Percentiles rank a stretch among this genome's conserved stretches.
These are phyloP conservation scores for Perithous albicinctus DNA, from an alignment of 2,888 invertebrate genomes.

Conservation along the genomic window DNA sequence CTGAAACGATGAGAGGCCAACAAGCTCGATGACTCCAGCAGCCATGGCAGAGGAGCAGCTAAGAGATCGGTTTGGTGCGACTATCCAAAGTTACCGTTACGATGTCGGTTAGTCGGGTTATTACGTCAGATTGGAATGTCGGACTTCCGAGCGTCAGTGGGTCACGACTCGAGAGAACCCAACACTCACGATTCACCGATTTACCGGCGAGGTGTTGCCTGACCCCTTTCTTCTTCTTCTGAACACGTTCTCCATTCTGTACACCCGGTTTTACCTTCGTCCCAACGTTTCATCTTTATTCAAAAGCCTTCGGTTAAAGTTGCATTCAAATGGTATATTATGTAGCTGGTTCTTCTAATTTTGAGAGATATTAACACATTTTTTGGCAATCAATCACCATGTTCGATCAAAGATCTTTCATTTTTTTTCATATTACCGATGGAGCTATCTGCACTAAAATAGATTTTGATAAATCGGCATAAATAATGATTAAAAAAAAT, in stretches of 20 bases:
- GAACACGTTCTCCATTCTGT: conserved; percentile 38
- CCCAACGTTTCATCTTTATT: conserved; percentile 17
- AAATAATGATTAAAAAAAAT: no score
- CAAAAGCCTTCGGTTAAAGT: background rate
- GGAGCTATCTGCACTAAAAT: no score
- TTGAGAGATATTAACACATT: background rate
- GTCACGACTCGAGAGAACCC: conserved; percentile 56
- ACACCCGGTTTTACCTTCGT: conserved; percentile 37
- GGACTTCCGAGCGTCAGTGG: conserved; percentile 67
- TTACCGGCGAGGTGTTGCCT: conserved; percentile 53
- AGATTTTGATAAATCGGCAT: no score
- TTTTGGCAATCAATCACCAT: background rate
- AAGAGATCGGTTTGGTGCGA: conserved; percentile 36
- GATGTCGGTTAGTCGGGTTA: conserved; percentile 61
- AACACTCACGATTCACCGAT: conserved; percentile 57
- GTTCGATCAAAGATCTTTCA: background rate
- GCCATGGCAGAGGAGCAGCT: background rate
- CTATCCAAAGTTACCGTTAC: conserved; percentile 63
- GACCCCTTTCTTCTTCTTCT: conserved; percentile 57
- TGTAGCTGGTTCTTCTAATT: background rate
- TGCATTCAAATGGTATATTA: background rate
- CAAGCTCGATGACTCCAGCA: background rate
- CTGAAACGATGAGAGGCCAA: background rate
- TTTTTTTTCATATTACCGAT: no score
- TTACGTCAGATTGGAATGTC: conserved; percentile 68